phyloP scores from a whole-genome alignment of 2,113 vertebrate species.

The Albula glossodonta region DNA sequence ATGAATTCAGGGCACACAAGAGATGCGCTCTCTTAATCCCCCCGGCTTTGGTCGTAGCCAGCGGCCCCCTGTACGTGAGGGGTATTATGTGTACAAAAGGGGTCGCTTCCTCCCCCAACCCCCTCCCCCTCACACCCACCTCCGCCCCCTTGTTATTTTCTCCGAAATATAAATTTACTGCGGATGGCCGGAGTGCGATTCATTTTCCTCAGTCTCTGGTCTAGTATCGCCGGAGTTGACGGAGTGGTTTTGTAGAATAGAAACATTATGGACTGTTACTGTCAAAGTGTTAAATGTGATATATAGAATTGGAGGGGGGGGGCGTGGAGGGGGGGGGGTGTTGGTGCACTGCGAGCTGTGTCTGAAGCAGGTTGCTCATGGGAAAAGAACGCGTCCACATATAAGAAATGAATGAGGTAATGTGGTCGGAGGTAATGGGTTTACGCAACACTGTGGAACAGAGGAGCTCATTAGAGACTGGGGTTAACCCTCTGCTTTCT shows the following conservation, averaged over 20 bases:
- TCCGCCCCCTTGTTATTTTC: conserved; percentile 45
- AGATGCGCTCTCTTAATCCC: not conserved
- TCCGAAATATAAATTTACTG: conserved; percentile 49
- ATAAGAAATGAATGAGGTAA: conserved; percentile 93
- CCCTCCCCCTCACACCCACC: no score
- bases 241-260: conserved; percentile 99
- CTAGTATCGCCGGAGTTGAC: conserved; percentile 92
- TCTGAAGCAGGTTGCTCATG: conserved; percentile 84
- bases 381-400: conserved; percentile 89
- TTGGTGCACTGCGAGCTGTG: conserved; percentile 81
- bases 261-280: conserved; percentile 99
- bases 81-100: conserved; percentile 43
- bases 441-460: conserved; percentile 83
- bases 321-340: conserved; percentile 64
- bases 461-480: conserved; percentile 75
- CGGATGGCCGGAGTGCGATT: conserved; percentile 72
- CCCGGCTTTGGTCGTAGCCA: not conserved
- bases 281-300: conserved; percentile 99
- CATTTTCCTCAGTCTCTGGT: conserved; percentile 97
- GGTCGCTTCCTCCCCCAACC: conserved; percentile 30
- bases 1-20: not conserved
- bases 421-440: conserved; percentile 93
- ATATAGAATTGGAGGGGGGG: conserved; percentile 91
- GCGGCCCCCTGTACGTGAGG: conserved; percentile 20
- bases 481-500: conserved; percentile 71